A percentile compares a stretch with the other conserved stretches of the same genome.
Evolutionary conservation across 2,797 vertebrate genomes (phyloP).

Genomic region (Brachymystax lenok): DNA sequence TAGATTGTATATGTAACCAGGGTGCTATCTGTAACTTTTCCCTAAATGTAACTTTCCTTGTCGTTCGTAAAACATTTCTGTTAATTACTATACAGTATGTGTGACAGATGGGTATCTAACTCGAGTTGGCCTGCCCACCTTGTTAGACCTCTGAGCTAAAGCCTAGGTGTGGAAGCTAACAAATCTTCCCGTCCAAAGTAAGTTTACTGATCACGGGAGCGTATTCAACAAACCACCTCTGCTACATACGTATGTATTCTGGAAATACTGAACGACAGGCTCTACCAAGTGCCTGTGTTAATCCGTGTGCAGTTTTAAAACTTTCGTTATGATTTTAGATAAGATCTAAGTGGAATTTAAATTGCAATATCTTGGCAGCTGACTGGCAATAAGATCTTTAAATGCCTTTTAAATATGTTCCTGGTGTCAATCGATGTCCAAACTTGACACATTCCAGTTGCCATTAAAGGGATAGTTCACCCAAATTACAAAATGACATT

Average conservation of each 20-base stretch:
- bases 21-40: slow-evolving; percentile 38
- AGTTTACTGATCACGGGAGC: too few relatives aligned
- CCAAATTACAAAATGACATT: too few relatives aligned
- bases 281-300: slow-evolving; percentile 61
- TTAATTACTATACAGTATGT: slow-evolving; percentile 18
- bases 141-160: too few relatives aligned
- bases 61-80: slow-evolving; percentile 24
- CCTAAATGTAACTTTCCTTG: slow-evolving; percentile 24
- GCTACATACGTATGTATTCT: not conserved
- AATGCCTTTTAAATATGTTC: slow-evolving; percentile 31
- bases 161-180: too few relatives aligned
- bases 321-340: slow-evolving; percentile 20
- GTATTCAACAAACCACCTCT: too few relatives aligned
- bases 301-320: slow-evolving; percentile 37
- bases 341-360: slow-evolving; percentile 44
- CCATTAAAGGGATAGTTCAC: not conserved
- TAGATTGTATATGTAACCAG: not conserved
- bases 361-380: slow-evolving; percentile 75
- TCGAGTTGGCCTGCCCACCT: too few relatives aligned
- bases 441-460: slow-evolving; percentile 59
- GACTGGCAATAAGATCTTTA: slow-evolving; percentile 41
- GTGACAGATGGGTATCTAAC: too few relatives aligned
- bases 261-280: slow-evolving; percentile 30
- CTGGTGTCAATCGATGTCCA: slow-evolving; percentile 59
- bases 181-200: too few relatives aligned